Evolutionary conservation across 2,888 invertebrate genomes (phyloP).

Genomic region (Brachycybe producta): DNA sequence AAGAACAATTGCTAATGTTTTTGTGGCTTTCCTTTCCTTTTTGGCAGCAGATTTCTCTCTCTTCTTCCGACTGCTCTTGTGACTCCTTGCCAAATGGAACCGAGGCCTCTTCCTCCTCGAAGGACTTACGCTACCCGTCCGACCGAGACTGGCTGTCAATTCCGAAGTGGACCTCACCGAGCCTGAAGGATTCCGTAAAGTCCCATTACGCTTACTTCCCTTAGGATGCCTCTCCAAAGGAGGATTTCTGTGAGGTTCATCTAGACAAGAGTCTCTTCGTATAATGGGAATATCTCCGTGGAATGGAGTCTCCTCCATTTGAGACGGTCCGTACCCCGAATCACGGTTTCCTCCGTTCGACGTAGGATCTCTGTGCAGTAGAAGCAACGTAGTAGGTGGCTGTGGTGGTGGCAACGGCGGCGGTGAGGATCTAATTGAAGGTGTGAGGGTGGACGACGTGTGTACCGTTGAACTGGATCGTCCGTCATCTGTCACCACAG

Average conservation of each 20-base stretch:
- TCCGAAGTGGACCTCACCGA: not conserved
- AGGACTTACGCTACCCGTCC: not conserved
- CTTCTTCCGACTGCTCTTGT: conserved; percentile 89
- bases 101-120: conserved; percentile 23
- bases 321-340: conserved; percentile 60
- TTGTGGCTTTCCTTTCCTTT: conserved; percentile 94
- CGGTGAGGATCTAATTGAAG: not conserved
- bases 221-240: conserved; percentile 1
- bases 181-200: not conserved
- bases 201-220: conserved; percentile 4
- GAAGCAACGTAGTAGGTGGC: not conserved
- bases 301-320: conserved; percentile 43
- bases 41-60: conserved; percentile 84
- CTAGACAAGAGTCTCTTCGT: too few relatives aligned
- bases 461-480: conserved; percentile 23
- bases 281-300: conserved; percentile 22
- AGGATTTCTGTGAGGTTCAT: not conserved
- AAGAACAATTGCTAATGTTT: conserved; percentile 94
- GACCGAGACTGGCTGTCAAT: not conserved
- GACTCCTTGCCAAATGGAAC: conserved; percentile 41
- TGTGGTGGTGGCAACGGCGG: not conserved
- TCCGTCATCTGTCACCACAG: conserved; percentile 64
- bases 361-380: not conserved
- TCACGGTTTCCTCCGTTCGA: conserved; percentile 56
- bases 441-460: conserved; percentile 34